A percentile compares a stretch with the other conserved stretches of the same genome.
These are phyloP conservation scores for Phaethon lepturus DNA, from an alignment of 2,113 vertebrate species.

Conservation along the genomic window DNA sequence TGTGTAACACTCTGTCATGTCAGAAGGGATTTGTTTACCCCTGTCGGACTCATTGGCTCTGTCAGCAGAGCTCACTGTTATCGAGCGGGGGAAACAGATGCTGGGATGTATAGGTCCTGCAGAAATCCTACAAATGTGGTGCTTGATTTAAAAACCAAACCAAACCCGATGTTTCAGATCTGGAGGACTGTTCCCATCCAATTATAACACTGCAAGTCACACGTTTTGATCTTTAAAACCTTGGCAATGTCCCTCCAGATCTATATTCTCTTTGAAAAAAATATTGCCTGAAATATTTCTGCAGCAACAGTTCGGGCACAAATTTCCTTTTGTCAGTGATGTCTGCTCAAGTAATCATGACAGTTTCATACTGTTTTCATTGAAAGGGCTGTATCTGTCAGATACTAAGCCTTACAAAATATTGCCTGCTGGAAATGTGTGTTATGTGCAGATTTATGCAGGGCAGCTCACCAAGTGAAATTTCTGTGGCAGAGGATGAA, in stretches of 20 bases:
- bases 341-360: conserved; percentile 47
- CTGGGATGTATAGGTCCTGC: neutral
- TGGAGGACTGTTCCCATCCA: conserved; percentile 56
- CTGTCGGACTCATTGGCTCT: neutral
- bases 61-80: conserved; percentile 54
- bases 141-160: conserved; percentile 57
- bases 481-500: conserved; percentile 23
- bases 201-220: conserved; percentile 49
- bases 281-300: conserved; percentile 54
- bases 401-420: conserved; percentile 46
- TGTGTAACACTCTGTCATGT: conserved; percentile 22
- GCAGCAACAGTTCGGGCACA: conserved; percentile 46
- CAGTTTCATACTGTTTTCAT: conserved; percentile 61
- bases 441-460: conserved; percentile 35
- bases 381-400: conserved; percentile 64
- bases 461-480: conserved; percentile 40
- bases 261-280: conserved; percentile 58
- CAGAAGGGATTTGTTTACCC: conserved; percentile 37
- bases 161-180: conserved; percentile 48
- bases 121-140: conserved; percentile 32
- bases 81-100: neutral
- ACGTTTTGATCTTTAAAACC: conserved; percentile 61
- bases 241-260: conserved; percentile 42
- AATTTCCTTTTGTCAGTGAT: conserved; percentile 47
- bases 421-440: conserved; percentile 41